Conservation (phyloP, 2,888 invertebrate species). For the Alloscopus bannaensis region DNA sequence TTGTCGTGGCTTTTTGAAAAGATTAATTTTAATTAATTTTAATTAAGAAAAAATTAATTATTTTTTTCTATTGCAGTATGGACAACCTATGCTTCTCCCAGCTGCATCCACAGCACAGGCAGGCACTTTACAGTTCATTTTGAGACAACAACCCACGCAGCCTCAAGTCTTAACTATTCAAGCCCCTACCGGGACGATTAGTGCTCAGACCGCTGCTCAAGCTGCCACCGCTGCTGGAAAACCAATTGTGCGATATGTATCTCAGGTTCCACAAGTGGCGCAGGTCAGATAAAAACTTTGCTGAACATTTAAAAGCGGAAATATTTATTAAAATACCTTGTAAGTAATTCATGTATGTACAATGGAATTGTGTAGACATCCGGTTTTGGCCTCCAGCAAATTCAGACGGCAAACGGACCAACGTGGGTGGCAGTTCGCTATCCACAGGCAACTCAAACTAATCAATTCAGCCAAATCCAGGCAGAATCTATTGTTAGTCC, state of each 20-base stretch:
- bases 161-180: constrained; percentile 72
- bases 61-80: constrained; percentile 68
- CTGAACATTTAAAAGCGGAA: not conserved
- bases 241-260: constrained; percentile 71
- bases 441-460: constrained; percentile 60
- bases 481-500: constrained; percentile 42
- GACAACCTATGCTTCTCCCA: constrained; percentile 72
- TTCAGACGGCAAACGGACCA: constrained; percentile 77
- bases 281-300: constrained; percentile 61
- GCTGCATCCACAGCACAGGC: constrained; percentile 69
- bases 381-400: constrained; percentile 76
- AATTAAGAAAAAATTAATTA: no score
- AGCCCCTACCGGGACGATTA: constrained; percentile 65
- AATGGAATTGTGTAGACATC: constrained; percentile 33
- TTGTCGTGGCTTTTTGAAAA: no score
- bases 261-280: constrained; percentile 72
- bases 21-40: no score
- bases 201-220: constrained; percentile 58
- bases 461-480: constrained; percentile 62
- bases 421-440: constrained; percentile 76
- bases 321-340: not conserved
- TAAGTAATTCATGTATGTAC: not conserved
- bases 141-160: constrained; percentile 71
- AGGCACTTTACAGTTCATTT: constrained; percentile 71
- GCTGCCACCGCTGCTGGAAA: constrained; percentile 61